Percentiles rank a stretch among this genome's conserved stretches.
Evolutionary conservation across 2,888 invertebrate species (phyloP).

Genomic region (Chaetogeoica ovagalla): DNA sequence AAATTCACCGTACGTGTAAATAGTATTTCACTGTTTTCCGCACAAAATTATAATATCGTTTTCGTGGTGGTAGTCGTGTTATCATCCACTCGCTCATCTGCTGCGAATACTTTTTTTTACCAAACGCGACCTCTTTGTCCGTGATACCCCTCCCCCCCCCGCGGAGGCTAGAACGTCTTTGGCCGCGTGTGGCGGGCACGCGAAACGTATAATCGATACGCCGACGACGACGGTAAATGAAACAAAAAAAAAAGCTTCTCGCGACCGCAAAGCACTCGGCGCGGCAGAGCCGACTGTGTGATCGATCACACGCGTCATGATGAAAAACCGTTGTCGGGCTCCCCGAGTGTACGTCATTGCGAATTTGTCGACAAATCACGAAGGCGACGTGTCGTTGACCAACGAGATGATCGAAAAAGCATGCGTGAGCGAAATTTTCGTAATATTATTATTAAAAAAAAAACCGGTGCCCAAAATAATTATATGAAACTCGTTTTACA

Average conservation of each 20-base stretch:
- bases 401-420: conserved; percentile 73
- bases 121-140: neutral
- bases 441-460: neutral
- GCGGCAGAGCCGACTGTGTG: neutral
- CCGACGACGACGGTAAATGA: neutral
- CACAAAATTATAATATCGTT: no score
- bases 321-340: conserved; percentile 16
- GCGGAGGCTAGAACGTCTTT: neutral
- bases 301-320: neutral
- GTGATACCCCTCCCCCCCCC: no score
- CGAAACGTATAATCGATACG: conserved; percentile 16
- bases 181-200: conserved; percentile 38
- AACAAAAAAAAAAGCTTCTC: neutral
- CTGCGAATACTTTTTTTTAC: no score
- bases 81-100: no score
- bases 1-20: no score
- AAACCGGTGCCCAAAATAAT: no score
- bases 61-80: no score
- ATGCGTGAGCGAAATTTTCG: conserved; percentile 64
- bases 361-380: conserved; percentile 67
- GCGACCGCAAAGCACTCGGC: neutral
- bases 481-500: no score
- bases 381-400: conserved; percentile 73
- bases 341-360: conserved; percentile 33
- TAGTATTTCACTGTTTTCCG: no score